A percentile compares a stretch with the other conserved stretches of the same genome.
These are phyloP conservation scores for Eulimnadia texana DNA, from an alignment of 1,140 invertebrate genomes.

Conservation along the genomic window DNA sequence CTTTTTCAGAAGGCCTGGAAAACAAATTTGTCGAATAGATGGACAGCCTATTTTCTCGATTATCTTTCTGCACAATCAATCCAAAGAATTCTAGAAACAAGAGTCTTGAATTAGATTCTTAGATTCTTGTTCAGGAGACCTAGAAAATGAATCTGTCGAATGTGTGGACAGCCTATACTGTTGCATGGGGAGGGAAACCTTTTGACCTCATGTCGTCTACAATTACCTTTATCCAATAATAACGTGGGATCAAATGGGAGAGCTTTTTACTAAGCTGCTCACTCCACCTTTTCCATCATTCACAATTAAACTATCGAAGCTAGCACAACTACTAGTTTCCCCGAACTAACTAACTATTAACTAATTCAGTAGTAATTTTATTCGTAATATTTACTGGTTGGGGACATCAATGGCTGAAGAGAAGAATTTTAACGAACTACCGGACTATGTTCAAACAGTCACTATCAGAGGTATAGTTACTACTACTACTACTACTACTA, in stretches of 20 bases:
- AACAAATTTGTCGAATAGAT: too few species aligned
- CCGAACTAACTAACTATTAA: too few species aligned
- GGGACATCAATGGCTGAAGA: slow-evolving; percentile 51
- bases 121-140: too few species aligned
- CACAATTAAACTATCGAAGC: not conserved
- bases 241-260: not conserved
- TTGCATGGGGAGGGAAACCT: not conserved
- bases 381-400: slow-evolving; percentile 44
- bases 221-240: not conserved
- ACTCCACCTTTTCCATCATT: not conserved
- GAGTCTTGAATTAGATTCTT: too few species aligned
- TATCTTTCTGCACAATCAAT: too few species aligned
- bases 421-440: slow-evolving; percentile 25
- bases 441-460: slow-evolving; percentile 17
- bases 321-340: not conserved
- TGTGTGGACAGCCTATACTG: too few species aligned
- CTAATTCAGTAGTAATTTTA: too few species aligned
- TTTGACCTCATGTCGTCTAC: not conserved
- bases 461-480: slow-evolving; percentile 12
- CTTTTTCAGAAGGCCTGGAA: too few species aligned
- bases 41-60: too few species aligned
- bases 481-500: too few species aligned
- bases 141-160: too few species aligned
- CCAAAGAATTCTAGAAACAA: too few species aligned
- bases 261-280: not conserved